Evolutionary conservation across 2,888 invertebrate species (phyloP), one percentile per base, ranked within the genome.

Genomic region (Cheilosia scutellata): DNA sequence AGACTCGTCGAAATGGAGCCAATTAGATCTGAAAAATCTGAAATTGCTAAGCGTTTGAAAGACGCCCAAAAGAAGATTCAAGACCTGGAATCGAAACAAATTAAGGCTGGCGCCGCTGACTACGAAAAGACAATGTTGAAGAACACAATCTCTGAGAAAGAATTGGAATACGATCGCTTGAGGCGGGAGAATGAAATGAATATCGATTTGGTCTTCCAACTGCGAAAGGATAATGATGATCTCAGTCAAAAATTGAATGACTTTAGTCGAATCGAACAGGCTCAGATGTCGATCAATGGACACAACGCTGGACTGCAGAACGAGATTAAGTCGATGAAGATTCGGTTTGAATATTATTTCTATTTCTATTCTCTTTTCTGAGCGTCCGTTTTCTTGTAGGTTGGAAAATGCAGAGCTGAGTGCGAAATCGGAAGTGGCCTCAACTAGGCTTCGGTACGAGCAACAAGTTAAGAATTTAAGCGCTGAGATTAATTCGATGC

Each of bases 391-490:
- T 72, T 27, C 33, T 27, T 5, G 0, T 27, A 94, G 94, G 53
- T 91, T 96, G 33, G 94, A 94, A 87, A 94, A 95, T 89, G 94
- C 94, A 4, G 97, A 97, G 89, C 95, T 95, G 88, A 93, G 94
- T 29, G 95, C 96, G 75, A 96, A 96, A 90, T 94, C 95, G 7
- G 98, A 98, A 90, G 92, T 97, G 37, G 95, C 95, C 1, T 96
- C 97, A 78, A 95, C 96, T 76, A 96, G 97, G 91, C 93, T 96
- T 92, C 94, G 97, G 68, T 97, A 97, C 90, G 98, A 98, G 89
- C 96, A 96, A 88, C 96, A 97, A 91, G 94, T 97, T 91, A 95
- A 95, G 87, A 94, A 96, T 13, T 95, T 98, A 90, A 95, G 96
- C 87, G 96, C 96, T 84, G 98, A 98, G 92, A 94, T 97, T 44